Evolutionary conservation across 2,797 vertebrate genomes (phyloP).

Genomic region (Eupleurogrammus muticus): DNA sequence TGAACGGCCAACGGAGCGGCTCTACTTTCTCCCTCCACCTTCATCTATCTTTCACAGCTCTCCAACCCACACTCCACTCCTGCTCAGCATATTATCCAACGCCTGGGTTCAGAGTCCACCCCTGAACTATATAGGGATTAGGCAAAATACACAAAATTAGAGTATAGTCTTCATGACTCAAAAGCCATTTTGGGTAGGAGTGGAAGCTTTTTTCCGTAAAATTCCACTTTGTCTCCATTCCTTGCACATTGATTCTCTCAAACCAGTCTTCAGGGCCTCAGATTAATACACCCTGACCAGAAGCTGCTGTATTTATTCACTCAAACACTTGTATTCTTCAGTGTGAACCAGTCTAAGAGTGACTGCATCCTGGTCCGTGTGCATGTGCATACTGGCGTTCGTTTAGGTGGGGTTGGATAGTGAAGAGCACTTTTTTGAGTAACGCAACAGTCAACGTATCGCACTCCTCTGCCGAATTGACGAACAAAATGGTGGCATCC

Average conservation of each 20-base stretch:
- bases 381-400: conserved; percentile 39
- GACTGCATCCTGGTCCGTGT: conserved; percentile 49
- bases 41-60: conserved; percentile 59
- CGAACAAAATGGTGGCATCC: conserved; percentile 66
- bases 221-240: conserved; percentile 56
- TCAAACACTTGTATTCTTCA: conserved; percentile 32
- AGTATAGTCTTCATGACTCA: not conserved
- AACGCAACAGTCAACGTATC: conserved; percentile 35
- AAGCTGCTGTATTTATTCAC: conserved; percentile 72
- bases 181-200: conserved; percentile 36
- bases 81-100: conserved; percentile 38
- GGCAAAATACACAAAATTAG: conserved; percentile 24
- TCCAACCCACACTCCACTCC: conserved; percentile 28
- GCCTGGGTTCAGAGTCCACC: conserved; percentile 34
- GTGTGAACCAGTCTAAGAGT: conserved; percentile 33
- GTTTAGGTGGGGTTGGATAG: conserved; percentile 36
- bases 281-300: conserved; percentile 53
- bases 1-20: conserved; percentile 70
- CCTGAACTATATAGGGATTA: conserved; percentile 40
- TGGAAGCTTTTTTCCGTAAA: conserved; percentile 22
- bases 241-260: conserved; percentile 41
- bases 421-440: conserved; percentile 29
- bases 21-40: conserved; percentile 39
- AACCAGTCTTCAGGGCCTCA: conserved; percentile 62
- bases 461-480: conserved; percentile 37